These are phyloP conservation scores for Calephelis virginiensis DNA, from an alignment of 1,140 invertebrate genomes.

Conservation along the genomic window DNA sequence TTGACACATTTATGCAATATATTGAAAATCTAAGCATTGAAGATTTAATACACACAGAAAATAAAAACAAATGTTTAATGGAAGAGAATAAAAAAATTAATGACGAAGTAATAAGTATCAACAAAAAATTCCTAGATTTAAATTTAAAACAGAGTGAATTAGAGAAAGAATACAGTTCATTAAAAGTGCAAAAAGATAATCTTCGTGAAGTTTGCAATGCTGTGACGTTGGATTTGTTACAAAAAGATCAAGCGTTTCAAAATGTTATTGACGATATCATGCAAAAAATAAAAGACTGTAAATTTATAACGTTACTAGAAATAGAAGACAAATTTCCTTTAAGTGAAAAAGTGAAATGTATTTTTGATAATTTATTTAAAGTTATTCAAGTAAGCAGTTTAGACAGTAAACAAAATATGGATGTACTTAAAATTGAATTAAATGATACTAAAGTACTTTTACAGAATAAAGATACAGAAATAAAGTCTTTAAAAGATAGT, in stretches of 20 bases:
- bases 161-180: slow-evolving; percentile 50
- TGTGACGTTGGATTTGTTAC: slow-evolving; percentile 54
- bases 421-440: slow-evolving; percentile 37
- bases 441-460: slow-evolving; percentile 35
- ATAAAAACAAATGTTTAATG: slow-evolving; percentile 39
- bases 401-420: neutral
- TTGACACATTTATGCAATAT: slow-evolving; percentile 44
- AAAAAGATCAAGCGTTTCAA: slow-evolving; percentile 47
- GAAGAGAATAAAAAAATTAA: slow-evolving; percentile 37
- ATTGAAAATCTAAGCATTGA: slow-evolving; percentile 29
- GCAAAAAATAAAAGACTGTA: slow-evolving; percentile 37
- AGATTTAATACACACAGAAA: slow-evolving; percentile 36
- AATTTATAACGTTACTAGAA: slow-evolving; percentile 37
- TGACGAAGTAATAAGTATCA: slow-evolving; percentile 34
- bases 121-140: slow-evolving; percentile 38
- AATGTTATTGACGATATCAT: slow-evolving; percentile 39
- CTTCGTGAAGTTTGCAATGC: slow-evolving; percentile 58
- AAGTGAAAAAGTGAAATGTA: slow-evolving; percentile 34
- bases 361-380: slow-evolving; percentile 41
- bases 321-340: slow-evolving; percentile 39
- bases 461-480: slow-evolving; percentile 42
- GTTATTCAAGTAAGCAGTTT: neutral
- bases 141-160: slow-evolving; percentile 47
- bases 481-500: slow-evolving; percentile 30
- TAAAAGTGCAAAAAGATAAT: slow-evolving; percentile 55